Conservation (phyloP, 2,113 vertebrate genomes). For the Odocoileus virginianus region DNA sequence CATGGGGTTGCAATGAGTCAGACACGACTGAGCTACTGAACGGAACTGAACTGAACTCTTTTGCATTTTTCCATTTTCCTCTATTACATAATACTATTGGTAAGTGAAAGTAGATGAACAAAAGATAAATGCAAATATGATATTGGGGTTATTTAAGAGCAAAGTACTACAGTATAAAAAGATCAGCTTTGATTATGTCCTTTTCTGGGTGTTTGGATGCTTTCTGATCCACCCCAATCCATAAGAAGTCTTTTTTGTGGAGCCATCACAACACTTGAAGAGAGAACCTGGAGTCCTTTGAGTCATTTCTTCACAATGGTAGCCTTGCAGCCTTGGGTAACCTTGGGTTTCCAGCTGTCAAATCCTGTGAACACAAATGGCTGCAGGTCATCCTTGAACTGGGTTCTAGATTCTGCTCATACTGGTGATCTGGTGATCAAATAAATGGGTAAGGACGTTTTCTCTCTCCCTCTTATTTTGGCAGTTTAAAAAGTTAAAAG, state of each 20-base stretch:
- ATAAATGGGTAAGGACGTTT: neutral
- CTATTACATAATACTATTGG: conserved; percentile 75
- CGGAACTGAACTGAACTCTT: conserved; percentile 6
- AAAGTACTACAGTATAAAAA: conserved; percentile 63
- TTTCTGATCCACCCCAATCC: conserved; percentile 35
- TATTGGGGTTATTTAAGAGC: conserved; percentile 67
- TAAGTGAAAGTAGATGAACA: conserved; percentile 64
- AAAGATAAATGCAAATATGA: conserved; percentile 66
- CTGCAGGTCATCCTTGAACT: neutral
- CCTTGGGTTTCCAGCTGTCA: neutral
- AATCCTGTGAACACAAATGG: neutral
- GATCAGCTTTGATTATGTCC: conserved; percentile 49
- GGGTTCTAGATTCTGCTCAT: neutral
- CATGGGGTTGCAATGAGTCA: neutral
- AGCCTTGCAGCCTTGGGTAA: neutral
- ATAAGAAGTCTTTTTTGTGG: conserved; percentile 47
- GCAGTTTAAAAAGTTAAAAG: neutral
- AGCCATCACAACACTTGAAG: conserved; percentile 1
- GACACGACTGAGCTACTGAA: neutral
- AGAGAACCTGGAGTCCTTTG: neutral
- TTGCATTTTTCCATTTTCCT: conserved; percentile 54
- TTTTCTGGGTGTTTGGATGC: neutral
- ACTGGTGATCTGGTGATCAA: neutral
- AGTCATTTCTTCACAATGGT: neutral
- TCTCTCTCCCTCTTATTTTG: conserved; percentile 23